Conservation (phyloP, 2,888 invertebrate genomes). For the Eupithecia tripunctaria region DNA sequence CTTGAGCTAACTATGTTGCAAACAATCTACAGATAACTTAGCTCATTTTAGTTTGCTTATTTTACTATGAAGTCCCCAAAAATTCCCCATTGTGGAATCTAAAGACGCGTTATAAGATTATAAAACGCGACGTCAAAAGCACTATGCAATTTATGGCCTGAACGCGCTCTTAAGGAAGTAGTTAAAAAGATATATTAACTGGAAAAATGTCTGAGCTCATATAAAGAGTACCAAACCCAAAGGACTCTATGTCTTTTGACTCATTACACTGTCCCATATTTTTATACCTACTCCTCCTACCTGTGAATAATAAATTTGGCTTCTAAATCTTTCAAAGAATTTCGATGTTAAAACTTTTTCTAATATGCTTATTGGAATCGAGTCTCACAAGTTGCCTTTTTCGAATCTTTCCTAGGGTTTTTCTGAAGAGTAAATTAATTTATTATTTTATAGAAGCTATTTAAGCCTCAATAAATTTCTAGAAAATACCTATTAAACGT, state of each 20-base stretch:
- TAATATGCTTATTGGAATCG: neutral
- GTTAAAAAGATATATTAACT: conserved; percentile 72
- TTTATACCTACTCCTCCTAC: conserved; percentile 1
- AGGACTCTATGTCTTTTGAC: conserved; percentile 12
- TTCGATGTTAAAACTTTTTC: neutral
- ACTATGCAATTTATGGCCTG: conserved; percentile 57
- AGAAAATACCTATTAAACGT: no score
- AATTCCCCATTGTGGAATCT: conserved; percentile 1
- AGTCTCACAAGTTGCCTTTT: neutral
- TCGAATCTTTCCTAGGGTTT: neutral
- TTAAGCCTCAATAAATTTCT: no score
- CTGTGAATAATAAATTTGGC: neutral
- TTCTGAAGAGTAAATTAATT: neutral
- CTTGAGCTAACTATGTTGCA: neutral
- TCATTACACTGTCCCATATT: conserved; percentile 10
- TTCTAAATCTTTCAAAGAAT: neutral
- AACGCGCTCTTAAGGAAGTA: conserved; percentile 60
- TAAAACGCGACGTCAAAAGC: conserved; percentile 41
- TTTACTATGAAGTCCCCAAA: neutral
- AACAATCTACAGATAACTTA: neutral
- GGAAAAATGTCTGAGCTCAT: conserved; percentile 60
- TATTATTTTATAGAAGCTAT: no score
- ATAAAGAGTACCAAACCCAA: conserved; percentile 48
- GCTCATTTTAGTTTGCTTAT: neutral
- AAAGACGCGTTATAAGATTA: conserved; percentile 19